These are phyloP conservation scores for Buteo buteo DNA, from an alignment of 2,113 vertebrate species.

Conservation along the genomic window DNA sequence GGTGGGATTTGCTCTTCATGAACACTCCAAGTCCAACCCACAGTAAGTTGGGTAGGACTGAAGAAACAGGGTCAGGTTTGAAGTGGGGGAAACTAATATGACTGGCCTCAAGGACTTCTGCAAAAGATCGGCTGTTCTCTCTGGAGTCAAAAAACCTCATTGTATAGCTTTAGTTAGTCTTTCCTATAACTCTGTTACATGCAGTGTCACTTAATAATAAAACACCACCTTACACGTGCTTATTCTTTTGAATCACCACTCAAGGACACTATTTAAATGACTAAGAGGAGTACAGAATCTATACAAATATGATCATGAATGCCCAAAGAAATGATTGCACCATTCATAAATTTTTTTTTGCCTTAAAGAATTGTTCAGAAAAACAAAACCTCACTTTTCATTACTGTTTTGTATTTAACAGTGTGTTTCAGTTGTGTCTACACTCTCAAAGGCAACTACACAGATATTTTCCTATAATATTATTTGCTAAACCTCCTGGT, in stretches of 20 bases:
- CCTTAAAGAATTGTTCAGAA: background rate
- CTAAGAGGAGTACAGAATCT: background rate
- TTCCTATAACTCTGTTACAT: background rate
- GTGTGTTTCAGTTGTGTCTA: background rate
- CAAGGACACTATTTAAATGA: background rate
- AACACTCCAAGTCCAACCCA: background rate
- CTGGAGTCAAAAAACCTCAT: background rate
- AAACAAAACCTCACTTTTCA: background rate
- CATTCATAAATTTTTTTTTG: background rate
- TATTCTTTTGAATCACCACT: background rate
- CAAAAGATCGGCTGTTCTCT: background rate
- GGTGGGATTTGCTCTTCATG: background rate
- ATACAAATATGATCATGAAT: background rate
- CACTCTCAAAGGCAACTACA: background rate
- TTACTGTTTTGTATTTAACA: background rate
- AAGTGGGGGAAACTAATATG: background rate
- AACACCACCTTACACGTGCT: rapidly evolving
- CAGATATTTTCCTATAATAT: background rate
- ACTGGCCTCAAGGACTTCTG: background rate
- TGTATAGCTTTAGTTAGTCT: background rate
- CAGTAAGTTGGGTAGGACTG: background rate
- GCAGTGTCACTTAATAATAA: background rate
- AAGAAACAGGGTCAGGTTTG: background rate
- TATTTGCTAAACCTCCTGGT: background rate
- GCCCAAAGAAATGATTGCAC: background rate